Percentiles rank a stretch among this genome's conserved stretches.
These are phyloP conservation scores for Diploptera punctata DNA, from an alignment of 2,888 invertebrate genomes.

Conservation along the genomic window DNA sequence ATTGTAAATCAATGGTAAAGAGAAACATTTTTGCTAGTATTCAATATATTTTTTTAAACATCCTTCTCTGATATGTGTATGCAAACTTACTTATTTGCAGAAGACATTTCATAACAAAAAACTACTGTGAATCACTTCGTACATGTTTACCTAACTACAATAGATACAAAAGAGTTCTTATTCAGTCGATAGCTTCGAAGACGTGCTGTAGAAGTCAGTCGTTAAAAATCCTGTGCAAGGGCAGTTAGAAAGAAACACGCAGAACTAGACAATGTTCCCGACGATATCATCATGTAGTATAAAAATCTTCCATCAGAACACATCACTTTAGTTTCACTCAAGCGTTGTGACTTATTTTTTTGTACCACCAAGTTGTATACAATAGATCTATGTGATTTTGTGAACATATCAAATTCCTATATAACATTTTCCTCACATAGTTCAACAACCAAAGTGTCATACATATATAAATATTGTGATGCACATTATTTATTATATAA, in stretches of 20 bases:
- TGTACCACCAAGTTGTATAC: constrained; percentile 17
- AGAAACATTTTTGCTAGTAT: too few relatives aligned
- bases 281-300: background rate
- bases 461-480: background rate
- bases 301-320: background rate
- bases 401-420: background rate
- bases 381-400: constrained; percentile 3
- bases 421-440: background rate
- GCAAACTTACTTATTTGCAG: too few relatives aligned
- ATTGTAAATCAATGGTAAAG: too few relatives aligned
- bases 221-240: background rate
- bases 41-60: too few relatives aligned
- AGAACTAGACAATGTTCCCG: background rate
- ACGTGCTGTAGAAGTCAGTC: background rate
- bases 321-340: background rate
- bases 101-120: background rate
- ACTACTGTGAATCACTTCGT: background rate
- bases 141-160: background rate
- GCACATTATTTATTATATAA: background rate
- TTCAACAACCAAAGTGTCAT: constrained; percentile 2
- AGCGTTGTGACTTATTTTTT: background rate
- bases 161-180: constrained; percentile 16
- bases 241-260: constrained; percentile 5
- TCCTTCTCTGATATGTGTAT: too few relatives aligned
- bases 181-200: constrained; percentile 12